phyloP scores from a whole-genome alignment of 2,888 invertebrate genomes.

The Trichopoda pennipes region DNA sequence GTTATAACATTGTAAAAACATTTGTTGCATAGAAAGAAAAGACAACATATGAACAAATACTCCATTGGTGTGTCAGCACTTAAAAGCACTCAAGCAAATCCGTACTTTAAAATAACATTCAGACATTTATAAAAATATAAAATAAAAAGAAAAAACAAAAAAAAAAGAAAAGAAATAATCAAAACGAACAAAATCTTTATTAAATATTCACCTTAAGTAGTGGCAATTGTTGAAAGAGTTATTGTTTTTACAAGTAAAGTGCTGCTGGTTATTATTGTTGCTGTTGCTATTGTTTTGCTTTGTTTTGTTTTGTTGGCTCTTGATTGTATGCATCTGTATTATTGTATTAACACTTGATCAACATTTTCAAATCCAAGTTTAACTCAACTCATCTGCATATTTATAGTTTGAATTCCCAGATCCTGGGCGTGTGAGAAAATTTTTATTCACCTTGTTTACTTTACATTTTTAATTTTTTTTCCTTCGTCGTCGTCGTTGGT shows the following conservation, averaged over 20 bases:
- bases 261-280: constrained; percentile 62
- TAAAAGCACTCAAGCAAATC: constrained; percentile 69
- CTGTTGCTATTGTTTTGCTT: constrained; percentile 19
- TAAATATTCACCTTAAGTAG: constrained; percentile 67
- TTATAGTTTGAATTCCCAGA: constrained; percentile 64
- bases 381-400: constrained; percentile 63
- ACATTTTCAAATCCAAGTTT: constrained; percentile 61
- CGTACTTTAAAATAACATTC: constrained; percentile 67
- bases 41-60: constrained; percentile 35
- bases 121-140: constrained; percentile 60
- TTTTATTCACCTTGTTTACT: constrained; percentile 21
- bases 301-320: constrained; percentile 9
- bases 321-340: constrained; percentile 36
- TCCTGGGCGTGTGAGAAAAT: constrained; percentile 62
- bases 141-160: constrained; percentile 42
- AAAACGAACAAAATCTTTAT: constrained; percentile 34
- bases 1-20: constrained; percentile 64
- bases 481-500: constrained; percentile 41
- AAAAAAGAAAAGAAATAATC: constrained; percentile 47
- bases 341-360: constrained; percentile 65
- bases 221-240: constrained; percentile 66
- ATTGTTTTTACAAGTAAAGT: constrained; percentile 66
- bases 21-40: constrained; percentile 54
- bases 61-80: constrained; percentile 61
- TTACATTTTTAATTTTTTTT: constrained; percentile 21